Percentiles rank a stretch among this genome's conserved stretches.
Conservation (phyloP, 2,888 invertebrate genomes). For the Ecdyonurus torrentis region DNA sequence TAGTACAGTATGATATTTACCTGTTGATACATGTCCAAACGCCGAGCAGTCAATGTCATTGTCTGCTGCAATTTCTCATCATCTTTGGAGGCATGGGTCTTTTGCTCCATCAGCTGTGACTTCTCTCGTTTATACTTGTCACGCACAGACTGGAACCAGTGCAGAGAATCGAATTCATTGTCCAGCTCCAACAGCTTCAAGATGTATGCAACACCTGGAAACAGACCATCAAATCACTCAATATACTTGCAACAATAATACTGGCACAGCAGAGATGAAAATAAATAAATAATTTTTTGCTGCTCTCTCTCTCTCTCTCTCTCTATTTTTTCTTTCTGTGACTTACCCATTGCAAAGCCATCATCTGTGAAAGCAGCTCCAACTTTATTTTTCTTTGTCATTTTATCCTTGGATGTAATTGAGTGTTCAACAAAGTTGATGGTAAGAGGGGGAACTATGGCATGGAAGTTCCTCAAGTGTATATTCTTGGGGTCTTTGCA, state of each 20-base stretch:
- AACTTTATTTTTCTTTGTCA: constrained; percentile 74
- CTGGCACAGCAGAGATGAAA: neutral
- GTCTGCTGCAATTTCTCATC: constrained; percentile 88
- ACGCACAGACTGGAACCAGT: constrained; percentile 85
- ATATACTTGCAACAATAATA: neutral
- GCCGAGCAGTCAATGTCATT: constrained; percentile 69
- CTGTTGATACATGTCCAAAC: constrained; percentile 53
- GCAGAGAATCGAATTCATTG: constrained; percentile 72
- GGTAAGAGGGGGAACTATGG: constrained; percentile 84
- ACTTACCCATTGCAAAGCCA: constrained; percentile 85
- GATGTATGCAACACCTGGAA: constrained; percentile 65
- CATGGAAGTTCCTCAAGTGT: constrained; percentile 81
- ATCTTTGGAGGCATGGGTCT: constrained; percentile 27
- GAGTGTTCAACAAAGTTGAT: constrained; percentile 91
- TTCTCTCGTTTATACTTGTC: constrained; percentile 52
- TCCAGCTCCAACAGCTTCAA: constrained; percentile 78
- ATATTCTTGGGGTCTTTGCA: constrained; percentile 72
- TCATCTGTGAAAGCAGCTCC: constrained; percentile 93
- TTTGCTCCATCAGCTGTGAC: constrained; percentile 28
- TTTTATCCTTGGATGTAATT: constrained; percentile 77
- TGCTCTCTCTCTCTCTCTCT: no score
- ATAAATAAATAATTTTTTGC: neutral
- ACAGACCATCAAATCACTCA: neutral
- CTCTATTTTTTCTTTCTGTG: no score
- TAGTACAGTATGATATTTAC: no score